Base-by-base conservation (phyloP, 2,888 invertebrate genomes). In the Xylota segnis region DNA sequence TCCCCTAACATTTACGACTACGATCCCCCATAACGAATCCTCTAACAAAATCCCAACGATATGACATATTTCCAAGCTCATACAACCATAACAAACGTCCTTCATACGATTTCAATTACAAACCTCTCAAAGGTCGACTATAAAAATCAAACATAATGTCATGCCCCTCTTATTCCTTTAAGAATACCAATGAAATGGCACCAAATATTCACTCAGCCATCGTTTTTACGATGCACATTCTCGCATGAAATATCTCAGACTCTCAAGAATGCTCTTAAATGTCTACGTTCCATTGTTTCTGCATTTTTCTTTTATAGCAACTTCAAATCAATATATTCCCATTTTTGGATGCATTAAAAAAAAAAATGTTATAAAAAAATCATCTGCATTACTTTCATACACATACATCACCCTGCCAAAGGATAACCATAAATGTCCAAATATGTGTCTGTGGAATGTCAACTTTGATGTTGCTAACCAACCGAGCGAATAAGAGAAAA, bases 171-270 rank as follows among this genome's bases (percentile, higher is more conserved):
- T 45, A 29, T 10, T 45, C 12, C 12, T 14, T 29, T 12, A 10
- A 63, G 23, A 47, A 47, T 47, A 16, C 9, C 63, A 29, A 47
- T 18, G 32, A 32, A 63, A 27, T 4, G 14, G 14, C 14, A 45
- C 27, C 45, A 43, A 52, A 50, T 52, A 50, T 50, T 65, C 65
- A 65, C 34, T 65, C 50, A 58, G 12, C 16, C 58, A 37, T 37
- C 14, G 5, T 32, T 37, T 50, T 65, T 65, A 65, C 27, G 50
- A 50, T 50, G 23, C 34, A 65, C 18, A 50, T 23, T 14, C 40
- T n/a, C 47, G 37, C 40, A 43, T 6, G 27, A 61, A 43, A 27
- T 43, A 40, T 29, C 4, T 40, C 23, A 12, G 52, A n/a, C n/a
- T 54, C n/a, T 58, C 16, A 34, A 14, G 61, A 61, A 43, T 43